A percentile compares a stretch with the other conserved stretches of the same genome.
Conservation (phyloP, 2,113 vertebrate genomes). For the Ptilorrhoa leucosticta region DNA sequence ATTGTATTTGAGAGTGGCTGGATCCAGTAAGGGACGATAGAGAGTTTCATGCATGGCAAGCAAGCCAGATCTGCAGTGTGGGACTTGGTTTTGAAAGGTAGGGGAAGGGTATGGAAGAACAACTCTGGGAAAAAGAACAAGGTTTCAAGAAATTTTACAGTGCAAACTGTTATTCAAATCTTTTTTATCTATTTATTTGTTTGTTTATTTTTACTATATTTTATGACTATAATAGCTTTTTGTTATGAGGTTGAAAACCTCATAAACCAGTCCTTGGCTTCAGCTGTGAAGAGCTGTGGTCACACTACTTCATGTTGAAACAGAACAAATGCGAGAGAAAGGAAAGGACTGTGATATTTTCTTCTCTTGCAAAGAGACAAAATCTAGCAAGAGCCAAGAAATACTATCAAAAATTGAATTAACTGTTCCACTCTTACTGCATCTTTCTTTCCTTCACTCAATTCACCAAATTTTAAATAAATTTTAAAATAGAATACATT, state of each 20-base stretch:
- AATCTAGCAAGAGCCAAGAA: not conserved
- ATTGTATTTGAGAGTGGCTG: not conserved
- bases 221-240: not conserved
- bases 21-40: not conserved
- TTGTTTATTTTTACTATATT: accelerated
- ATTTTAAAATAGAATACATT: not conserved
- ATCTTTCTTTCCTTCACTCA: not conserved
- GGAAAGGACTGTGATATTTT: not conserved
- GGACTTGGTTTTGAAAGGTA: not conserved
- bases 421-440: not conserved
- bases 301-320: not conserved
- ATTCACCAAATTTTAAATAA: not conserved
- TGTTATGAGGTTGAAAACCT: not conserved
- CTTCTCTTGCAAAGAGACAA: not conserved
- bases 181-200: not conserved
- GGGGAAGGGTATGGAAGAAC: not conserved
- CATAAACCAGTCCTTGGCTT: not conserved
- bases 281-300: not conserved
- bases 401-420: not conserved
- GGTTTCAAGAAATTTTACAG: not conserved
- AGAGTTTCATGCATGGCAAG: not conserved
- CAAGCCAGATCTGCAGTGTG: not conserved
- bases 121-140: not conserved
- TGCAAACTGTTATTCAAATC: not conserved
- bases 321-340: not conserved